Evolutionary conservation across 2,797 vertebrate genomes (phyloP), one percentile per base, ranked within the genome.

Genomic region (Amblyraja radiata): DNA sequence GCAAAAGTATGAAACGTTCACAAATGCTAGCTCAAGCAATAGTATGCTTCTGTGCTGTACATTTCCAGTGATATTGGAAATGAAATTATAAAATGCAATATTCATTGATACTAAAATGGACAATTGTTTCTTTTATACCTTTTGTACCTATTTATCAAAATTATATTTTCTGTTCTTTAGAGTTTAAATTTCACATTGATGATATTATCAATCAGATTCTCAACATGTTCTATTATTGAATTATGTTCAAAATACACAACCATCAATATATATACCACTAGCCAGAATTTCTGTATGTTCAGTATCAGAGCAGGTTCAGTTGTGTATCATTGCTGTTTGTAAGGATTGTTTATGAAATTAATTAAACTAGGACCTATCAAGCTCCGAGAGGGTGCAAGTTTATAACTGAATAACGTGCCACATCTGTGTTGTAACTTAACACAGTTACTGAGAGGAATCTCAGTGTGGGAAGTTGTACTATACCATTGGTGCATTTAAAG

Each of bases 1-100:
- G 90, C 71, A 76, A 92, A 74, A 92, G 13, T 92, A 92, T 92
- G 76, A 92, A 91, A 76, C 1, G 32, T 58, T 76, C 90, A 76
- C 39, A 91, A 90, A 84, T 86, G 28, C 63, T 23, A n/a, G n/a
- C 61, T 65, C 84, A 88, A 63, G 32, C 61, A 9, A 65, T 68
- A 32, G 63, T 32, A 1, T 21, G 14, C 16, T 36, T 36, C 84
- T 68, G 63, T 36, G 16, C 84, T 18, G 8, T 88, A 21, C 10
- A 18, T 21, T 68, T 88, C 61, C 63, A 74, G 21, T 25, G 39
- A 36, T 76, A 28, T 92, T 74, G 46, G 39, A 92, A 92, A 76
- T 58, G 36, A 92, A 92, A 92, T 76, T 76, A 58, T 28, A 76
- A 25, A 25, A 92, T 92, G 25, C 71, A 46, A 58, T 92, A 73